Evolutionary conservation across 2,113 vertebrate genomes (phyloP), one percentile per base, ranked within the genome.

Genomic region (Carlito syrichta): DNA sequence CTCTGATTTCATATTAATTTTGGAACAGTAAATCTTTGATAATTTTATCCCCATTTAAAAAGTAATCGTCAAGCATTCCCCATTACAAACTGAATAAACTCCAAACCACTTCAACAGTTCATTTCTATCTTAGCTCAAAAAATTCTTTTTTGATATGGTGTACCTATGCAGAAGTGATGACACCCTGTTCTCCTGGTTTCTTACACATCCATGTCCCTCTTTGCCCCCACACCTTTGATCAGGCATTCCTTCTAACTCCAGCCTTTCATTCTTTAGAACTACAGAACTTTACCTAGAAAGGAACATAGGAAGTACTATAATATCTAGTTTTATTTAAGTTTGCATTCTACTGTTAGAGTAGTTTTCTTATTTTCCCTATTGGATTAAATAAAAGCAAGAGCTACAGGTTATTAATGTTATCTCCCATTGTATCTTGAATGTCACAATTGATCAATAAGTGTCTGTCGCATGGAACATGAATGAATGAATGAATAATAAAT

Each of bases 381-480:
- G 12, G 20, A 56, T 69, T 94, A 85, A 66, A 27, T 71, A 17
- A 35, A 74, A 66, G 2, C 27, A 62, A 77, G 13, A 11, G 45
- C 1, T 79, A 68, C 32, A 69, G n/a, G 25, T 40, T 58, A 58
- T 56, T 81, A 58, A 54, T 63, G 95, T 58, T 73, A 77, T 76
- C 3, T 96, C 2, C 13, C 7, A 73, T 58, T 54, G 17, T 68
- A 54, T 12, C 16, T 86, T 56, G 0, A 38, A 43, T 11, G 9
- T 48, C 8, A 77, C 6, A 81, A 4, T 5, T 76, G 11, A 78
- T 71, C 35, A 84, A 43, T 58, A 89, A 62, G 6, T 3, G 20
- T 62, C 78, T 89, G n/a, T 35, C 69, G 4, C 32, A 3, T 52
- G 27, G 81, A 90, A 96, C 89, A 79, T 74, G 13, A 86, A 92